These are phyloP conservation scores for Ahaetulla prasina DNA, from an alignment of 2,113 vertebrate genomes.

Conservation along the genomic window DNA sequence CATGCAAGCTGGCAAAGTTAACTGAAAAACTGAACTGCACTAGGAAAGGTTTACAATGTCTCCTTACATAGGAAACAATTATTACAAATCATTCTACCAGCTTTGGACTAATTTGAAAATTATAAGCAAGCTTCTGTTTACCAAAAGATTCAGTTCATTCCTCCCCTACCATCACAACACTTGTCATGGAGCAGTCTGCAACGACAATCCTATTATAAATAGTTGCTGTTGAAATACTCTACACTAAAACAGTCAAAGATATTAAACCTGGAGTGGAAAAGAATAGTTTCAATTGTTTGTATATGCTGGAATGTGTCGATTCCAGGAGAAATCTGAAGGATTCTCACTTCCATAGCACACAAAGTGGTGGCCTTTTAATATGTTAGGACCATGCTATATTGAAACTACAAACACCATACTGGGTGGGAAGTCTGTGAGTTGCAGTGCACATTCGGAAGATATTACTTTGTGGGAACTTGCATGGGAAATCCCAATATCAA, in stretches of 20 bases:
- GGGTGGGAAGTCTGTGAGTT: not conserved
- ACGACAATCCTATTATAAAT: constrained; percentile 18
- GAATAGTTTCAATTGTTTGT: not conserved
- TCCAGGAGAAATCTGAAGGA: not conserved
- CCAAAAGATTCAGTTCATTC: not conserved
- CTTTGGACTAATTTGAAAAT: not conserved
- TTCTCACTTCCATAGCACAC: not conserved
- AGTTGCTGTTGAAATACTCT: constrained; percentile 38
- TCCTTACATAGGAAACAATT: not conserved
- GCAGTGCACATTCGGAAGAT: not conserved
- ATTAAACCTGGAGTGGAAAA: not conserved
- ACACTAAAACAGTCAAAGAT: not conserved
- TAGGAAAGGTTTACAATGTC: not conserved
- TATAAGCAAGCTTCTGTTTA: not conserved
- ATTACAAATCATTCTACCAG: not conserved
- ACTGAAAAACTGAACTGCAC: not conserved
- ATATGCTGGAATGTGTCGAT: not conserved
- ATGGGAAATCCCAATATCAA: not conserved
- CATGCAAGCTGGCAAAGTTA: not conserved
- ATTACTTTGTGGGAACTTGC: not conserved
- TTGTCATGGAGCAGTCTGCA: constrained; percentile 33
- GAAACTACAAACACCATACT: not conserved
- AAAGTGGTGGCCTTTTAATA: not conserved
- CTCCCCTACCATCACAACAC: constrained; percentile 3
- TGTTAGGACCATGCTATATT: not conserved